Conservation (phyloP, 2,113 vertebrate genomes). For the Hemiscyllium ocellatum region DNA sequence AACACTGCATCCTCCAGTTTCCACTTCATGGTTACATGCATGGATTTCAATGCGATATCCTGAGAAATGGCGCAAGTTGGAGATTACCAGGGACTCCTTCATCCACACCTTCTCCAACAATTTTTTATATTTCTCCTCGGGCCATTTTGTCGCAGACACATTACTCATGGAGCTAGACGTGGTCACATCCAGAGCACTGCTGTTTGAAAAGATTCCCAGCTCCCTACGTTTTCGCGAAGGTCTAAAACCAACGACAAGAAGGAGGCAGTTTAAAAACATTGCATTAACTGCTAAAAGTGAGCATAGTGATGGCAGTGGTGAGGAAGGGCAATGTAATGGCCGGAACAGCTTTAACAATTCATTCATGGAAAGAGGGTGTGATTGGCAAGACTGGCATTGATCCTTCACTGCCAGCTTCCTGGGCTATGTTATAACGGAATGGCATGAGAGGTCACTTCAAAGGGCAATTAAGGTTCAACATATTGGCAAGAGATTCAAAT, state of each 20-base stretch:
- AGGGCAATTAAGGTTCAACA: background rate
- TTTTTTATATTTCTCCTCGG: conserved; percentile 51
- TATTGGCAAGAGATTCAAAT: background rate
- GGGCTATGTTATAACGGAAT: too few species aligned
- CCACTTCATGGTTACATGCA: conserved; percentile 76
- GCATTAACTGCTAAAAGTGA: background rate
- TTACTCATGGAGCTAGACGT: conserved; percentile 50
- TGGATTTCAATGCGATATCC: conserved; percentile 94
- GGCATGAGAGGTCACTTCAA: background rate
- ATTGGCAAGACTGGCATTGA: background rate
- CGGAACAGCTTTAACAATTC: background rate
- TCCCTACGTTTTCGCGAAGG: conserved; percentile 75
- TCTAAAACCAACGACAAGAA: conserved; percentile 48
- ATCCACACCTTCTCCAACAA: conserved; percentile 66
- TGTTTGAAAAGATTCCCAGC: conserved; percentile 61
- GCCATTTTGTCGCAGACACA: conserved; percentile 48
- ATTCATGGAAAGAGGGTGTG: background rate
- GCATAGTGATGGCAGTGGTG: background rate
- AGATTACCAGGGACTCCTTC: conserved; percentile 83
- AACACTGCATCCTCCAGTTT: conserved; percentile 71
- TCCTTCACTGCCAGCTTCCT: background rate
- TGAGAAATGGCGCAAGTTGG: conserved; percentile 83
- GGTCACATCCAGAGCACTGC: conserved; percentile 53
- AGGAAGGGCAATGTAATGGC: background rate
- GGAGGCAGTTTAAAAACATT: background rate